A percentile compares a stretch with the other conserved stretches of the same genome.
Evolutionary conservation across 2,113 vertebrate genomes (phyloP).

Genomic region (Bufo gargarizans): DNA sequence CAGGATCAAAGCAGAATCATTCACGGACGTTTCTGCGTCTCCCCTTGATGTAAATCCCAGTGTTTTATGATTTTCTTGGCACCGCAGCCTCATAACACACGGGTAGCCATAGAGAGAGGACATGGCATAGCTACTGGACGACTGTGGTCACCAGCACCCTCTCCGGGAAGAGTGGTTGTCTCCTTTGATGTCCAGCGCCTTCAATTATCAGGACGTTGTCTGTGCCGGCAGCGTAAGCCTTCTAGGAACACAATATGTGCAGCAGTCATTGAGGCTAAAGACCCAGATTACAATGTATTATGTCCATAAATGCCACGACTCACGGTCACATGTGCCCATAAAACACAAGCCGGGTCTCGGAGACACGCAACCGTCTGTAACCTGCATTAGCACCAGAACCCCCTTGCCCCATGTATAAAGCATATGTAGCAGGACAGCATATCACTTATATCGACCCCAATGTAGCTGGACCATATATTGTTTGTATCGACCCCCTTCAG

Average conservation of each 20-base stretch:
- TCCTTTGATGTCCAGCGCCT: conserved; percentile 46
- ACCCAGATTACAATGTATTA: conserved; percentile 28
- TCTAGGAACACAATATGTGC: conserved; percentile 34
- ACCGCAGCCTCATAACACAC: conserved; percentile 51
- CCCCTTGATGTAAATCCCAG: conserved; percentile 63
- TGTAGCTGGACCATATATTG: no score
- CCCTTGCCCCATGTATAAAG: background rate
- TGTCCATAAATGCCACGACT: background rate
- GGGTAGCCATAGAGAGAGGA: background rate
- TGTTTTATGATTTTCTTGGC: conserved; percentile 66
- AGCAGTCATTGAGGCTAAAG: background rate
- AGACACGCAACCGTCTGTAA: background rate
- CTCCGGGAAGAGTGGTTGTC: background rate
- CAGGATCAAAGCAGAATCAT: conserved; percentile 69
- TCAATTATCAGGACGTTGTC: conserved; percentile 30
- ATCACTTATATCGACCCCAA: background rate
- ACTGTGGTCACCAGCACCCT: background rate
- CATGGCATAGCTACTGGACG: background rate
- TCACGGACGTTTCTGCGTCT: conserved; percentile 67
- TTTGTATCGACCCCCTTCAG: no score
- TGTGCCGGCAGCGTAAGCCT: background rate
- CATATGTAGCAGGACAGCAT: background rate
- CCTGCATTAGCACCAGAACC: background rate
- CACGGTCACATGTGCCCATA: background rate
- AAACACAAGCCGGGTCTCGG: background rate